Evolutionary conservation across 2,113 vertebrate genomes (phyloP).

Genomic region (Nibea coibor): DNA sequence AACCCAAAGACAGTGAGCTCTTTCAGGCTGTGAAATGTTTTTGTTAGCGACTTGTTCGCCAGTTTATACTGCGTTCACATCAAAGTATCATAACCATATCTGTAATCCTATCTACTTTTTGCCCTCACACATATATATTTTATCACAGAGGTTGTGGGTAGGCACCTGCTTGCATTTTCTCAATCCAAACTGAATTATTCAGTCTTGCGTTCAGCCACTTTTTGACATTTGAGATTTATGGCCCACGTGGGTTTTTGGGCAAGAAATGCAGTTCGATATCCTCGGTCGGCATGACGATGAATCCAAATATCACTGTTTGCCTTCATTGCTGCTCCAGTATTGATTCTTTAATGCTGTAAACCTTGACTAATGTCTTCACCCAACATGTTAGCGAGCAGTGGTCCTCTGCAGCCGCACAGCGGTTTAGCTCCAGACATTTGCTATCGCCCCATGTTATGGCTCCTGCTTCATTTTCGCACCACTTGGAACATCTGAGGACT

Average conservation of each 20-base stretch:
- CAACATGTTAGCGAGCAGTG: conserved; percentile 61
- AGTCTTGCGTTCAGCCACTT: conserved; percentile 63
- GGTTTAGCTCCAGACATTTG: conserved; percentile 59
- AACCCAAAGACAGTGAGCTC: conserved; percentile 42
- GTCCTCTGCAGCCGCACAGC: conserved; percentile 55
- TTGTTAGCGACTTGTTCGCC: conserved; percentile 32
- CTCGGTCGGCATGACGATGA: conserved; percentile 70
- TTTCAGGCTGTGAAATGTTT: conserved; percentile 51
- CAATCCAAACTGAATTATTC: conserved; percentile 74
- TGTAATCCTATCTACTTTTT: conserved; percentile 50
- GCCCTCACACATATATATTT: conserved; percentile 40
- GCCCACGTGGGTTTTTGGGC: conserved; percentile 59
- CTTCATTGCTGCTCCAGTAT: conserved; percentile 71
- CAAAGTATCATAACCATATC: conserved; percentile 34
- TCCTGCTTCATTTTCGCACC: conserved; percentile 61
- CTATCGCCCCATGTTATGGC: conserved; percentile 59
- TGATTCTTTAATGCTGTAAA: conserved; percentile 76
- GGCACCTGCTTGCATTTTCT: conserved; percentile 35
- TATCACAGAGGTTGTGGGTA: conserved; percentile 24
- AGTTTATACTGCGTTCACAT: conserved; percentile 48
- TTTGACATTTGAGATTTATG: conserved; percentile 78
- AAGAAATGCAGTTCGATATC: conserved; percentile 70
- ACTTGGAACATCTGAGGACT: conserved; percentile 66
- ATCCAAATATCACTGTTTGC: conserved; percentile 78
- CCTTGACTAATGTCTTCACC: conserved; percentile 80